Base-by-base conservation (phyloP, 2,888 invertebrate species). In the Drosophila fungiperda region DNA sequence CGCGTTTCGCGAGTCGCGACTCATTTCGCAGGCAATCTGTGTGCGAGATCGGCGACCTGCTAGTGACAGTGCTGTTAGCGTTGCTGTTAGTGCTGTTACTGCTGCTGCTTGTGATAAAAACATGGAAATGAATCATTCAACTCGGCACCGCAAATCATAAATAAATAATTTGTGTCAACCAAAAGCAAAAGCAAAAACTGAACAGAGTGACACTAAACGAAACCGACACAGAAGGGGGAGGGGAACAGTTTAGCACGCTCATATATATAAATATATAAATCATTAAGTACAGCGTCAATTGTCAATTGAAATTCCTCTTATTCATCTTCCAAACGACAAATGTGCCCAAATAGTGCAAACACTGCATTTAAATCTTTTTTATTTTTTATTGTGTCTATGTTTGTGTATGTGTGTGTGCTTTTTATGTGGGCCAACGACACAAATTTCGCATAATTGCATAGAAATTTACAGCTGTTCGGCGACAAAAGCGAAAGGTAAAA, bases 401-500 rank as follows among this genome's bases (percentile, higher is more conserved):
- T 48, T 60, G 54, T 40, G 26, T 12, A 26, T 65, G 32, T 52
- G 50, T 45, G 52, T 35, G 50, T 45, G 49, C 63, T 49, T 70
- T 79, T 61, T 79, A 77, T 76, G 78, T 80, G 59, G 70, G 75
- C 62, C 79, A 76, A 63, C 50, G 49, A 68, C 69, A 68, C 38
- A 38, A 76, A 66, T 66, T 76, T 76, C 52, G 72, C 76, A 78
- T 76, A 80, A 76, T 80, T 80, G 76, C 76, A 65, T 76, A 80
- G 65, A 78, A 68, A 80, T 59, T 76, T 65, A 59, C 75, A 42
- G 70, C 74, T 68, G 69, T 33, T 57, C 57, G 64, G 63, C 40
- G 61, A 64, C 48, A 75, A 78, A 79, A 78, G 71, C 76, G 76
- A 80, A 80, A 78, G 78, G 78, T 78, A 78, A 78, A 80, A 77